These are phyloP conservation scores for Spilarctia lutea DNA, from an alignment of 2,888 invertebrate genomes.

Conservation along the genomic window DNA sequence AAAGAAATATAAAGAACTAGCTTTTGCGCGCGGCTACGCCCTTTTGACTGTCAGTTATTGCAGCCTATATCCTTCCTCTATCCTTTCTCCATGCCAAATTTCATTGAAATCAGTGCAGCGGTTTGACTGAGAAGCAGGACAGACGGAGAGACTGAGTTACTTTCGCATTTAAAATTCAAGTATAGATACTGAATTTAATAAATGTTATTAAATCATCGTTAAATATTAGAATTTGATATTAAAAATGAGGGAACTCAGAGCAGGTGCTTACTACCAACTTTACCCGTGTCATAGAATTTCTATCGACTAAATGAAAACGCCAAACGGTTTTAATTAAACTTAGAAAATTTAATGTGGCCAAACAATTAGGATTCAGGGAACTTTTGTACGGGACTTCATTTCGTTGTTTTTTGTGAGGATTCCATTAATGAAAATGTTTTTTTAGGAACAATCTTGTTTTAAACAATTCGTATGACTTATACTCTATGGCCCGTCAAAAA, in stretches of 20 bases:
- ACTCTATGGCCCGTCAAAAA: not conserved
- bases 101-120: too few species aligned
- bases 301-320: conserved; percentile 20
- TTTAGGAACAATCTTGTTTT: not conserved
- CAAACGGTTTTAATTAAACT: conserved; percentile 25
- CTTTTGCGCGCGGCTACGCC: too few species aligned
- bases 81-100: too few species aligned
- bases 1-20: too few species aligned
- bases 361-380: conserved; percentile 21
- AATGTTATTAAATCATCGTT: not conserved
- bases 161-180: too few species aligned
- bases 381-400: conserved; percentile 18
- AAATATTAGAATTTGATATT: conserved; percentile 1
- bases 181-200: too few species aligned
- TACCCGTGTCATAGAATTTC: conserved; percentile 27
- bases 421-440: conserved; percentile 15
- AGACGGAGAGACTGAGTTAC: too few species aligned
- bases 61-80: too few species aligned
- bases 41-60: too few species aligned
- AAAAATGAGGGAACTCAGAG: conserved; percentile 10
- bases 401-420: conserved; percentile 20
- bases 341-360: conserved; percentile 23
- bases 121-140: too few species aligned
- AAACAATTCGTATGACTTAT: not conserved
- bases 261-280: conserved; percentile 1